These are phyloP conservation scores for Leptothorax acervorum DNA, from an alignment of 2,888 invertebrate species.

Conservation along the genomic window DNA sequence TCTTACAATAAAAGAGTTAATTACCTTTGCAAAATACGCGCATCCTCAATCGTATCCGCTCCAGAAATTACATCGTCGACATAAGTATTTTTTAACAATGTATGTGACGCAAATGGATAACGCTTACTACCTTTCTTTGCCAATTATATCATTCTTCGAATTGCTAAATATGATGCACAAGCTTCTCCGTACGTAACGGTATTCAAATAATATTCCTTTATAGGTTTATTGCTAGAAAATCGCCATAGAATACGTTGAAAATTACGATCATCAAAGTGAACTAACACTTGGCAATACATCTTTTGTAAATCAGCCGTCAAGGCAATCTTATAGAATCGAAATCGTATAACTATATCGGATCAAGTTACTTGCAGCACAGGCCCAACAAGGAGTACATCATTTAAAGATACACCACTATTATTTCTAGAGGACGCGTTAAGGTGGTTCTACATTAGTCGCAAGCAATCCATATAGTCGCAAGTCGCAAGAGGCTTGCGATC, in stretches of 20 bases:
- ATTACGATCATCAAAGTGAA: no score
- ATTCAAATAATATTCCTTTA: background rate
- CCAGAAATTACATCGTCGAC: background rate
- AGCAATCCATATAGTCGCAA: no score
- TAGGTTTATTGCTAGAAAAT: accelerated
- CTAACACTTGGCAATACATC: no score
- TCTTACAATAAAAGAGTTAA: background rate
- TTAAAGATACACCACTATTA: background rate
- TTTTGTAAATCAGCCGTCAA: background rate
- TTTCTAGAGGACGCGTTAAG: background rate
- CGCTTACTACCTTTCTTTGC: accelerated
- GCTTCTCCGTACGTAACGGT: no score
- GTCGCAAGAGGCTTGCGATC: no score
- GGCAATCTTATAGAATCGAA: background rate
- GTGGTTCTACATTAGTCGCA: no score
- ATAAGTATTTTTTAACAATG: background rate
- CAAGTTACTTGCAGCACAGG: background rate
- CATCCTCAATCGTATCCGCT: background rate
- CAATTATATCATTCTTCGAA: background rate
- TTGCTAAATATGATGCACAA: no score
- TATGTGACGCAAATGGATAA: background rate
- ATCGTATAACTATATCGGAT: background rate
- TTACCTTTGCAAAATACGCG: background rate
- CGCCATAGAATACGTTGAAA: constrained; percentile 8
- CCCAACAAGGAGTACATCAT: background rate